These are phyloP conservation scores for Himalopsyche anomala DNA, from an alignment of 2,888 invertebrate genomes.

Conservation along the genomic window DNA sequence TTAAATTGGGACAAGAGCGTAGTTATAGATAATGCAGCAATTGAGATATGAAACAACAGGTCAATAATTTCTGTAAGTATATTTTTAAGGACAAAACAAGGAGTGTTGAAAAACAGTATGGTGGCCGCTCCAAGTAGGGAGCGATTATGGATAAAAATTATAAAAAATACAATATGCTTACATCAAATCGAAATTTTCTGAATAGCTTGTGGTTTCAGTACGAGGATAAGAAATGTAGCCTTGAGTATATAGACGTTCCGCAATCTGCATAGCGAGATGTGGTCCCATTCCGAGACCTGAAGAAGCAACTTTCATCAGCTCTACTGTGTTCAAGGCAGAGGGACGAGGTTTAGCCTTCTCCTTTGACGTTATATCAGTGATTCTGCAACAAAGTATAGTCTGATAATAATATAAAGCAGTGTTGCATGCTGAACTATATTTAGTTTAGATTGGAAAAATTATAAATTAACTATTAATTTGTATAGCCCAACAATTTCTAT, in stretches of 20 bases:
- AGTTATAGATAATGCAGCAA: neutral
- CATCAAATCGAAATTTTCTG: conserved; percentile 95
- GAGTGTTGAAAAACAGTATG: no score
- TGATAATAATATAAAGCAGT: no score
- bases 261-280: conserved; percentile 90
- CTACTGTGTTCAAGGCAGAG: conserved; percentile 96
- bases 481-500: no score
- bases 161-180: conserved; percentile 71
- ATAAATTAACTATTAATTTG: no score
- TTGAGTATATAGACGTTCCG: conserved; percentile 94
- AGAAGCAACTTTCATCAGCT: conserved; percentile 94
- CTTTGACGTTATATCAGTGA: conserved; percentile 86
- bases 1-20: neutral
- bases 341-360: conserved; percentile 93
- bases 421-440: no score
- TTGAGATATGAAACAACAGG: neutral
- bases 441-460: no score
- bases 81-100: no score
- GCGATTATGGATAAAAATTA: neutral
- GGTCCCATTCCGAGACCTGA: conserved; percentile 94
- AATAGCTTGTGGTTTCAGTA: conserved; percentile 98
- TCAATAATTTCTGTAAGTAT: neutral
- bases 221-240: conserved; percentile 99
- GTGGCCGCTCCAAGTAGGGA: no score
- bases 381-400: conserved; percentile 74